phyloP scores from a whole-genome alignment of 2,797 vertebrate species.

The Lutjanus campechanus region DNA sequence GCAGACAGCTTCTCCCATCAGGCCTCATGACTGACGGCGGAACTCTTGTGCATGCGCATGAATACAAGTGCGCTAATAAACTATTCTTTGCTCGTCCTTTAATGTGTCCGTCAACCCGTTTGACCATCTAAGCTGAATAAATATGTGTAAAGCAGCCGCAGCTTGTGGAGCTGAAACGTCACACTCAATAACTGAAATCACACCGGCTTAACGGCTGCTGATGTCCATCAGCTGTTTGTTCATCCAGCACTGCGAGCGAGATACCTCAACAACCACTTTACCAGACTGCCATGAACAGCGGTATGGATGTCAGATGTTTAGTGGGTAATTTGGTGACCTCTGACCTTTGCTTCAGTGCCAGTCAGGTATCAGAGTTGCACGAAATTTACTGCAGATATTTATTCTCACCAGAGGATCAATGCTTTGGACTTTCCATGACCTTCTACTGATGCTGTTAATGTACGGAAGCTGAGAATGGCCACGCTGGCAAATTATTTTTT shows the following conservation, averaged over 20 bases:
- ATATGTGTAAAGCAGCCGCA: constrained; percentile 36
- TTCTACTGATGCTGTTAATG: too few relatives aligned
- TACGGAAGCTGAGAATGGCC: too few relatives aligned
- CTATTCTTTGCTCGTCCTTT: constrained; percentile 63
- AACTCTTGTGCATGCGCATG: constrained; percentile 66
- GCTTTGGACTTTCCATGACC: too few relatives aligned
- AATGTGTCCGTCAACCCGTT: constrained; percentile 66
- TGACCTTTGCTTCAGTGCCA: not conserved
- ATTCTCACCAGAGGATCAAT: not conserved
- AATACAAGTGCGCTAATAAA: constrained; percentile 65
- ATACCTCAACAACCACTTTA: constrained; percentile 1
- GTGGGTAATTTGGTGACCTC: not conserved
- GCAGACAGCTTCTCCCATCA: constrained; percentile 78
- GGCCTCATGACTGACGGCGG: constrained; percentile 67
- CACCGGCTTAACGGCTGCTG: not conserved
- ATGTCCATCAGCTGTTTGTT: constrained; percentile 34
- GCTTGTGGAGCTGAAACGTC: constrained; percentile 24
- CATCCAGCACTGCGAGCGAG: too few relatives aligned
- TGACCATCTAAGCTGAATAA: constrained; percentile 56
- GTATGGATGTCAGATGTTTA: not conserved
- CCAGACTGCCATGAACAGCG: not conserved
- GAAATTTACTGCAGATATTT: not conserved
- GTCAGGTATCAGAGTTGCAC: not conserved
- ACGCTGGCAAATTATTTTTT: too few relatives aligned
- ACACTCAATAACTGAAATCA: not conserved